These are phyloP conservation scores for Symphodus melops DNA, from an alignment of 2,113 vertebrate species.

Conservation along the genomic window DNA sequence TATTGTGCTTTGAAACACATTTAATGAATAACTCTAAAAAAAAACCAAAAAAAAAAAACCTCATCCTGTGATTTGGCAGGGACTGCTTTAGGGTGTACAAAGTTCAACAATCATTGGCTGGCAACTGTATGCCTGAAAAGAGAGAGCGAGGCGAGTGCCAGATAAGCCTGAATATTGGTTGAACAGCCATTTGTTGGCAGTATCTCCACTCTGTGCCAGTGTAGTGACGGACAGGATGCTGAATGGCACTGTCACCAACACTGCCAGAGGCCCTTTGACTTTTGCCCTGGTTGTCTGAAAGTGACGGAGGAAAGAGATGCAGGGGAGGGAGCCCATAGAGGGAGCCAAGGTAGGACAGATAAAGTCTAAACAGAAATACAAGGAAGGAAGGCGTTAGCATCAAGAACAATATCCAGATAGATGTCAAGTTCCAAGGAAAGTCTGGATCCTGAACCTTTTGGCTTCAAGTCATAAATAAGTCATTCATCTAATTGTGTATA, in stretches of 20 bases:
- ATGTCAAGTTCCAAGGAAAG: too few relatives aligned
- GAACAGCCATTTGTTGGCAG: conserved; percentile 61
- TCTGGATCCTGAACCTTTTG: too few relatives aligned
- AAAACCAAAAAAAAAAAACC: conserved; percentile 33
- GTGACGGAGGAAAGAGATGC: conserved; percentile 24
- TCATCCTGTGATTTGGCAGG: conserved; percentile 51
- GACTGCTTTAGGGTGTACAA: conserved; percentile 13
- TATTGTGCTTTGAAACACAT: conserved; percentile 44
- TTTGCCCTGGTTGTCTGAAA: conserved; percentile 59
- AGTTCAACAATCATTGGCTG: conserved; percentile 43
- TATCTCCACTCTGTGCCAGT: conserved; percentile 48
- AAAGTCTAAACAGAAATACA: background rate
- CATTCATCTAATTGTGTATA: too few relatives aligned
- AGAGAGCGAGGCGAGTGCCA: conserved; percentile 16
- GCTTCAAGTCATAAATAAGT: too few relatives aligned
- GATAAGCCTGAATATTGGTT: conserved; percentile 36
- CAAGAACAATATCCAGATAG: too few relatives aligned
- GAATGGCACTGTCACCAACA: conserved; percentile 31
- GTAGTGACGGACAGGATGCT: conserved; percentile 70
- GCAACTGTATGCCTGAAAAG: conserved; percentile 28
- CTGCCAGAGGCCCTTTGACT: conserved; percentile 66
- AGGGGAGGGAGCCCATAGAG: background rate
- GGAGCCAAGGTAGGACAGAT: background rate
- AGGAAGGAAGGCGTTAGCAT: too few relatives aligned
- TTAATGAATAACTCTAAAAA: background rate